These are phyloP conservation scores for Brachionus asplanchnoidis DNA, from an alignment of 1,140 invertebrate species.

Conservation along the genomic window DNA sequence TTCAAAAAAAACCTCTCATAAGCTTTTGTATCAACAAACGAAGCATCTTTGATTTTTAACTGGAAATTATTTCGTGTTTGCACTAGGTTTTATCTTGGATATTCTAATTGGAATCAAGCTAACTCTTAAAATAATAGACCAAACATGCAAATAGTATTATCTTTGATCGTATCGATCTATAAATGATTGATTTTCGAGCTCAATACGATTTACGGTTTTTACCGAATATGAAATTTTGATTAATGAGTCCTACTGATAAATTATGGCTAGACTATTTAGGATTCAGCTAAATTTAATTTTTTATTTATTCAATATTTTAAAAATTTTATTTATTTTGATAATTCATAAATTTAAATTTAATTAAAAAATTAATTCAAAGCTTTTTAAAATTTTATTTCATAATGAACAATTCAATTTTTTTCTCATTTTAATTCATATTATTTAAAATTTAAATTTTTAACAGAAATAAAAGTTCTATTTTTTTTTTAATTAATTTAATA, in stretches of 20 bases:
- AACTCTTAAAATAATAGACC: not conserved
- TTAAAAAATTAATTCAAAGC: too few species aligned
- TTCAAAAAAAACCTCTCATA: not conserved
- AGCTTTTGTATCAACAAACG: not conserved
- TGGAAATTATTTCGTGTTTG: not conserved
- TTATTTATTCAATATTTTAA: not conserved
- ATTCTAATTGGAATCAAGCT: not conserved
- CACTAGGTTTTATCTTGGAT: not conserved
- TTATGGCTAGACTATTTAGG: not conserved
- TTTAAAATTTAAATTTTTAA: too few species aligned
- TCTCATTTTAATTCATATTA: too few species aligned
- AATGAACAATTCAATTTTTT: too few species aligned
- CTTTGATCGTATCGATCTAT: not conserved
- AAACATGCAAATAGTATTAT: not conserved
- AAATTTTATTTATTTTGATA: not conserved
- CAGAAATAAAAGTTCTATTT: too few species aligned
- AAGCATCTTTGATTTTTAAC: not conserved
- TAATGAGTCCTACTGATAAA: not conserved
- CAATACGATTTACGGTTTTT: not conserved
- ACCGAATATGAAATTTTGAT: not conserved
- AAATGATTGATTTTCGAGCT: not conserved
- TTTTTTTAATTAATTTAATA: too few species aligned
- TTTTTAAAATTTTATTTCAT: too few species aligned
- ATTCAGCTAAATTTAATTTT: not conserved
- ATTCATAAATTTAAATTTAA: too few species aligned